A percentile compares a stretch with the other conserved stretches of the same genome.
Conservation (phyloP, 2,113 vertebrate species). For the Nymphicus hollandicus region DNA sequence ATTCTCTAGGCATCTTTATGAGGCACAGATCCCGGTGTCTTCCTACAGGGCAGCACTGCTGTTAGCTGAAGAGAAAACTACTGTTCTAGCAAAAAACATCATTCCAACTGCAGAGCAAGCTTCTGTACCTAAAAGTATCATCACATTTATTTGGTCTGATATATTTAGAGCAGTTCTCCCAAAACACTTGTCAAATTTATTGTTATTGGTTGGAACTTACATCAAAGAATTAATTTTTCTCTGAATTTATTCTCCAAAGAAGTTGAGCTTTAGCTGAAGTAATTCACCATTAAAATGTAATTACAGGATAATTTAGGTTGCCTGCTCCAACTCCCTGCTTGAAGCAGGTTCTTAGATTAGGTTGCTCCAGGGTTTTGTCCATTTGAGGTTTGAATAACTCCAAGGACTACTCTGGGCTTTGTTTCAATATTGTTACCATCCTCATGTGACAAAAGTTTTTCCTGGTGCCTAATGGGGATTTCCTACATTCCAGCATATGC, state of each 20-base stretch:
- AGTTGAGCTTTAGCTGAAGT: neutral
- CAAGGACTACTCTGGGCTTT: neutral
- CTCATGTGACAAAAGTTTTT: constrained; percentile 28
- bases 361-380: neutral
- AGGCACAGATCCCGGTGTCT: neutral
- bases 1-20: neutral
- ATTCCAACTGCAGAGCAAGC: neutral
- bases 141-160: neutral
- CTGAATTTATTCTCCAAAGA: neutral
- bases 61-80: neutral
- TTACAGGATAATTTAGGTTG: neutral
- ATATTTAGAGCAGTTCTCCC: neutral
- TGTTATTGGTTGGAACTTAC: neutral
- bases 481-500: neutral
- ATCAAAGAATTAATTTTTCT: neutral
- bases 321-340: neutral
- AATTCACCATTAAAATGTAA: neutral
- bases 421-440: neutral
- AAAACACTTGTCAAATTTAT: neutral
- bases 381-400: neutral
- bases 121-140: neutral
- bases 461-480: constrained; percentile 50
- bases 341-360: neutral
- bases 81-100: neutral
- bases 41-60: neutral